Evolutionary conservation across 2,888 invertebrate species (phyloP).

Genomic region (Idaea aversata): DNA sequence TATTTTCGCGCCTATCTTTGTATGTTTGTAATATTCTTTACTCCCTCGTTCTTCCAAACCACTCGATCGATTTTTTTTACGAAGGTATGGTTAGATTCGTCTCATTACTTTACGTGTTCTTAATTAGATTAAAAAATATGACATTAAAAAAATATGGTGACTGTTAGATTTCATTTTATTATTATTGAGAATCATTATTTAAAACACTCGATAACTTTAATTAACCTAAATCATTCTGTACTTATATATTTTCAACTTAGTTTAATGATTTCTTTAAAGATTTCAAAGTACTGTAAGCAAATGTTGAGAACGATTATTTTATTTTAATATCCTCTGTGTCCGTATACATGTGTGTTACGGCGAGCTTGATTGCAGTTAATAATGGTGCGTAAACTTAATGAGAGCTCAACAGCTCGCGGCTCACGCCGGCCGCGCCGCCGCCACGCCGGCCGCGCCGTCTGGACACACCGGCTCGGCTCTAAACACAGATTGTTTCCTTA

Average conservation of each 20-base stretch:
- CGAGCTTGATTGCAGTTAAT: constrained; percentile 70
- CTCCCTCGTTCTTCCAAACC: constrained; percentile 13
- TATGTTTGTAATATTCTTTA: no score
- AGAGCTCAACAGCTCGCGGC: constrained; percentile 54
- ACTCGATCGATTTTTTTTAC: no score
- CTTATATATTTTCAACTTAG: not conserved
- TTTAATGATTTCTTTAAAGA: constrained; percentile 15
- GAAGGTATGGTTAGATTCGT: no score
- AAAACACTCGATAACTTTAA: constrained; percentile 25
- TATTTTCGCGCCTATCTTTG: no score
- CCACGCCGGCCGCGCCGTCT: constrained; percentile 17
- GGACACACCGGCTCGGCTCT: not conserved
- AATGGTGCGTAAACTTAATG: constrained; percentile 71
- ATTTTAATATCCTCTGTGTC: constrained; percentile 66
- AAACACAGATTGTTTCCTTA: not conserved
- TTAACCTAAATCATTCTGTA: constrained; percentile 28
- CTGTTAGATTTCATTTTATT: no score
- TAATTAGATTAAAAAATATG: no score
- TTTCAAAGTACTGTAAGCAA: no score
- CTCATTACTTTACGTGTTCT: no score
- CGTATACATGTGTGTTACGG: constrained; percentile 57
- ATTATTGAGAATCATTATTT: no score
- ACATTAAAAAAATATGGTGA: no score
- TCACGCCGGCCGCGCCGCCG: not conserved
- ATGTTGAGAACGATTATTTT: constrained; percentile 39